Conservation (phyloP, 2,797 vertebrate species). For the Phrynocephalus forsythii region DNA sequence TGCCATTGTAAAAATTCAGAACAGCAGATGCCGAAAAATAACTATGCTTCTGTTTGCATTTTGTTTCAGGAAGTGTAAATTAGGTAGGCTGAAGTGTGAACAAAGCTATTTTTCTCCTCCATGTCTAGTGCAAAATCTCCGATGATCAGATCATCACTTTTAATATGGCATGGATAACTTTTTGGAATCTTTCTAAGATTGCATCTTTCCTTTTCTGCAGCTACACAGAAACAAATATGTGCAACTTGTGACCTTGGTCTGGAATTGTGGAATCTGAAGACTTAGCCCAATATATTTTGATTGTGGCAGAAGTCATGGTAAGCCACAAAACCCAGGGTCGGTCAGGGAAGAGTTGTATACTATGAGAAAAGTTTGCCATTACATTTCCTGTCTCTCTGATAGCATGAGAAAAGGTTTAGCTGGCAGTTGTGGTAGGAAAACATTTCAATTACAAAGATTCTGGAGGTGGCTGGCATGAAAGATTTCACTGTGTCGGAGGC, state of each 20-base stretch:
- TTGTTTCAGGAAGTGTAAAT: background rate
- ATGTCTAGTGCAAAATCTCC: background rate
- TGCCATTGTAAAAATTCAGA: background rate
- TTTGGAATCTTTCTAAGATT: background rate
- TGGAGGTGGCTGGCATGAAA: constrained; percentile 10
- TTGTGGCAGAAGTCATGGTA: constrained; percentile 24
- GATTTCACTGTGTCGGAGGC: constrained; percentile 13
- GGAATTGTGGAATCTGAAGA: constrained; percentile 10
- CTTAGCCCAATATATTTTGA: constrained; percentile 26
- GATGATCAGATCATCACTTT: background rate
- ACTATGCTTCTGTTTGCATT: background rate
- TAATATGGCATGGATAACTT: background rate
- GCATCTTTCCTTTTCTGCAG: background rate
- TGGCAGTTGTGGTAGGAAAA: constrained; percentile 34
- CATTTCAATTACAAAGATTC: background rate
- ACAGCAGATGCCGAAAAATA: background rate
- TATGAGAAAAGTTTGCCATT: constrained; percentile 1
- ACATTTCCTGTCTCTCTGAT: background rate
- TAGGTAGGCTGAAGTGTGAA: background rate
- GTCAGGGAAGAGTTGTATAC: background rate
- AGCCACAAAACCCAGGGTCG: background rate
- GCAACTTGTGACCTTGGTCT: background rate
- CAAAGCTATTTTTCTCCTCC: background rate
- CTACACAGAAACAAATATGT: constrained; percentile 8
- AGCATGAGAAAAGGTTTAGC: constrained; percentile 18